Percentiles rank a stretch among this genome's conserved stretches.
These are phyloP conservation scores for Phataginus tricuspis DNA, from an alignment of 2,797 vertebrate species.

Conservation along the genomic window DNA sequence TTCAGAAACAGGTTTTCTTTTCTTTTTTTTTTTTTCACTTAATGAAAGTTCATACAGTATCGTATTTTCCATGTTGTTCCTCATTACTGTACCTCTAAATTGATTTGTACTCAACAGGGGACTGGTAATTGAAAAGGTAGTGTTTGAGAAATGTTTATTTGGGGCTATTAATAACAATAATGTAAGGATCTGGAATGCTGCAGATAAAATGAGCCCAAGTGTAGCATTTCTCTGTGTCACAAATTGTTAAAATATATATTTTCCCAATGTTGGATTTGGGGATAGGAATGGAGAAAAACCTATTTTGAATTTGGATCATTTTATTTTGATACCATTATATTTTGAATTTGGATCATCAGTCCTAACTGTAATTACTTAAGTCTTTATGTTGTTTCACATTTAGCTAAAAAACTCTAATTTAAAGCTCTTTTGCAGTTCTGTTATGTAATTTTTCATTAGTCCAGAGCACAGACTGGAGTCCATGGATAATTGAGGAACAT, in stretches of 20 bases:
- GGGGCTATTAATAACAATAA: background rate
- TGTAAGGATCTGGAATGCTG: background rate
- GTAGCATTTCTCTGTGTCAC: background rate
- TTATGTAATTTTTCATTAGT: background rate
- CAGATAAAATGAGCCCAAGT: slow-evolving; percentile 1
- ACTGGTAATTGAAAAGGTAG: background rate
- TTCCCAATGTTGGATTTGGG: background rate
- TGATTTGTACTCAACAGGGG: background rate
- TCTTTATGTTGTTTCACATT: background rate
- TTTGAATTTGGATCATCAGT: slow-evolving; percentile 28
- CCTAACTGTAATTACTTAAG: background rate
- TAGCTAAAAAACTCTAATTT: background rate
- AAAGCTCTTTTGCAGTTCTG: slow-evolving; percentile 25
- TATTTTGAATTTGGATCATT: slow-evolving; percentile 17
- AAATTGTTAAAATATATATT: slow-evolving; percentile 27
- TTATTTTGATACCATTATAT: background rate
- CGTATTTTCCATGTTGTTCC: background rate
- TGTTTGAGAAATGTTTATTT: slow-evolving; percentile 27
- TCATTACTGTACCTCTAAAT: background rate
- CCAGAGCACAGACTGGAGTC: background rate
- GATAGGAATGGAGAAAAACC: background rate
- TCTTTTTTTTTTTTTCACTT: background rate
- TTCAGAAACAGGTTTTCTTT: background rate
- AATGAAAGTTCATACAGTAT: background rate
- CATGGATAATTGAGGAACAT: slow-evolving; percentile 27